These are phyloP conservation scores for Arvicanthis niloticus DNA, from an alignment of 2,113 vertebrate species.

Conservation along the genomic window DNA sequence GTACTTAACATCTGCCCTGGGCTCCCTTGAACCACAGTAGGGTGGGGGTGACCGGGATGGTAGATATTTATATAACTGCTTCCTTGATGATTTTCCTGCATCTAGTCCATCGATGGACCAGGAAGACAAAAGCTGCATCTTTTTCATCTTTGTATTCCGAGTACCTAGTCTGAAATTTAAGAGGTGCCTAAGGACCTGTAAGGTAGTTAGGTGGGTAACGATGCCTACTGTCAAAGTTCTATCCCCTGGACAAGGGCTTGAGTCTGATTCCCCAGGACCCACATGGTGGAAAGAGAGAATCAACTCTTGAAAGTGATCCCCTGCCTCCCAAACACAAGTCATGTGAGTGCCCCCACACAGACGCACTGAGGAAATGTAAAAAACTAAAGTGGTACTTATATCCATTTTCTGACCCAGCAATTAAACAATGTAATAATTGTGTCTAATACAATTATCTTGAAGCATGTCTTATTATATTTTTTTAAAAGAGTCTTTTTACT, in stretches of 20 bases:
- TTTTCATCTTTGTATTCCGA: neutral
- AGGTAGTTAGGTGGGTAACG: neutral
- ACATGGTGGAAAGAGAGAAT: neutral
- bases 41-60: neutral
- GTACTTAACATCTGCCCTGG: neutral
- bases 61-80: slow-evolving; percentile 41
- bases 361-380: neutral
- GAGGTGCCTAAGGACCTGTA: neutral
- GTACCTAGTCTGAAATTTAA: neutral
- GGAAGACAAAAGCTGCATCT: neutral
- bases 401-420: neutral
- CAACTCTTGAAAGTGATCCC: neutral
- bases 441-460: neutral
- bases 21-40: neutral
- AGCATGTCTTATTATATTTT: neutral
- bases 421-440: neutral
- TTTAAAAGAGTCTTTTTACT: neutral
- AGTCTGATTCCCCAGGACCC: neutral
- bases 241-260: neutral
- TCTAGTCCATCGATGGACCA: neutral
- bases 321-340: neutral
- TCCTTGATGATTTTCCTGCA: slow-evolving; percentile 3
- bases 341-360: neutral
- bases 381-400: neutral
- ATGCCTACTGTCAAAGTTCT: neutral